Base-by-base conservation (phyloP, 1,140 invertebrate genomes). In the Asobara japonica region DNA sequence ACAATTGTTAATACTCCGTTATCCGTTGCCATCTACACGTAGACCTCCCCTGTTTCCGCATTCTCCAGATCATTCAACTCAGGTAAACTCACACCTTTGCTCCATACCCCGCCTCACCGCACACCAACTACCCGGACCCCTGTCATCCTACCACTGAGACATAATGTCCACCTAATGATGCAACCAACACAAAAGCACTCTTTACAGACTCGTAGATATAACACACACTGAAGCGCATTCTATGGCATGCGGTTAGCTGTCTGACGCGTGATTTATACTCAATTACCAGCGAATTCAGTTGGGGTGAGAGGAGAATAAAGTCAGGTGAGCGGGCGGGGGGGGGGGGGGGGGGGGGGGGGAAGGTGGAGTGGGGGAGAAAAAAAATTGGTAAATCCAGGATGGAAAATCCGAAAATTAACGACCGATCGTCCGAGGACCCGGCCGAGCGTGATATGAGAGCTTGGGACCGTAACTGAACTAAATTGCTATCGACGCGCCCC, bases 261-360 rank as follows among this genome's bases (percentile, higher is more conserved):
- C 62, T n/a, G 8, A 4, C 20, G 25, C 33, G 65, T 79, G 74
- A 79, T 80, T 80, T 80, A 80, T 80, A 78, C 74, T 77, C 78
- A 79, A 80, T 80, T 79, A 80, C 77, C 56, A 72, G 77, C 72
- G 76, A 80, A 80, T 80, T 80, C 77, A 79, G 51, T 8, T 41
- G 41, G 67, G 45, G 38, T 7, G 25, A 27, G 7, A 13, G 27
- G 7, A 65, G 20, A 56, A 30, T 29, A 0, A 27, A 13, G 60
- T 16, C n/a, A n/a, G n/a, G n/a, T n/a, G n/a, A n/a, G n/a, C n/a
- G n/a, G n/a, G n/a, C n/a, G n/a, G n/a, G n/a, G n/a, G n/a, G n/a
- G n/a, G n/a, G n/a, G n/a, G n/a, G n/a, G n/a, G n/a, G n/a, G n/a
- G n/a, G n/a, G n/a, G n/a, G n/a, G n/a, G n/a, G n/a, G n/a, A n/a